Evolutionary conservation across 2,113 vertebrate species (phyloP), one percentile per base, ranked within the genome.

Genomic region (Gallinago paraguaiae): DNA sequence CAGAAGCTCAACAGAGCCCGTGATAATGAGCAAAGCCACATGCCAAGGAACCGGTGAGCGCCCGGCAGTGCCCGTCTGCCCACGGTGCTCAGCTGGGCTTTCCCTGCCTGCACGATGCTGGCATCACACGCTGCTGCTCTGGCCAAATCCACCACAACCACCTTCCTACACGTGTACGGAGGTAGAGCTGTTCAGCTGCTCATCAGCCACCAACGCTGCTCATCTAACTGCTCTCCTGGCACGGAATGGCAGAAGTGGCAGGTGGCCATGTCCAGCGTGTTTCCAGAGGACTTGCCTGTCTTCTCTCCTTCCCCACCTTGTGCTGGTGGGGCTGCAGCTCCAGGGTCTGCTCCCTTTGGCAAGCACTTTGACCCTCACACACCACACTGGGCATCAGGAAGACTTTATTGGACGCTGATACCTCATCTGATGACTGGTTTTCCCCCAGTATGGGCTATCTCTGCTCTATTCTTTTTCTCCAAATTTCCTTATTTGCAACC

Each of bases 61-160:
- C 30, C 1, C 0, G 0, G 68, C 64, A 33, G 74, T 1, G 19
- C 53, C 25, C 0, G 0, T 37, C 63, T 33, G 57, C 37, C 63
- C 43, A 1, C 0, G 0, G 46, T 0, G 5, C 45, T 77, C 54
- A 10, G 16, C 6, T 2, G 41, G 67, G 53, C 71, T 90, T 50
- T 80, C 75, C 60, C 60, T 59, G 31, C 67, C 51, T 19, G 61
- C 67, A 17, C 60, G 13, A n/a, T 0, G 16, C 82, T 50, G 43
- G 74, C 48, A 45, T 13, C 0, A 2, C 17, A 28, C 0, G 2
- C 45, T 31, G 68, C 72, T 31, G 48, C 19, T 18, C 54, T 0
- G 5, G 72, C 72, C 53, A 51, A 64, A 59, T 3, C 53, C 67
- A 24, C 31, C 4, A 1, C 17, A 12, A 33, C 11, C 0, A 4